phyloP scores from a whole-genome alignment of 1,140 invertebrate species.

The Adelges cooleyi region DNA sequence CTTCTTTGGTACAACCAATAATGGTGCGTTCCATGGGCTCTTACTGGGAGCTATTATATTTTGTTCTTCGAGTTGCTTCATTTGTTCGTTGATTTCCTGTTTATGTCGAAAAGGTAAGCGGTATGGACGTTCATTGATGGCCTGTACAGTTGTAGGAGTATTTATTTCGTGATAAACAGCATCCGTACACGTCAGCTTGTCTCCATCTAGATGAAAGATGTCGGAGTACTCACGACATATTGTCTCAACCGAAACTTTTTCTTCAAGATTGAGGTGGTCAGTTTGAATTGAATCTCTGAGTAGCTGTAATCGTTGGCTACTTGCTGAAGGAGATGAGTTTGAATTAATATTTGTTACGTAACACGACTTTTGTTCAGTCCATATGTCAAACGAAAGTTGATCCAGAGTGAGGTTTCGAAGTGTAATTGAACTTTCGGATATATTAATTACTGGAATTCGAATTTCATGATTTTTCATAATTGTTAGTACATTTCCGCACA shows the following conservation, averaged over 20 bases:
- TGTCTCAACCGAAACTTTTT: not conserved
- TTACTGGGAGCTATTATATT: slow-evolving; percentile 22
- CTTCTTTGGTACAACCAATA: slow-evolving; percentile 33
- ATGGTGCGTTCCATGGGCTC: slow-evolving; percentile 30
- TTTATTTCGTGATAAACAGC: slow-evolving; percentile 35
- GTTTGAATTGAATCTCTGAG: not conserved
- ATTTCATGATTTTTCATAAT: not conserved
- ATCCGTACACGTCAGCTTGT: slow-evolving; percentile 31
- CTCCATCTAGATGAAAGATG: slow-evolving; percentile 28
- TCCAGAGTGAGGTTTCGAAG: not conserved
- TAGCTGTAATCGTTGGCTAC: not conserved
- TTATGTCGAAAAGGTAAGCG: too few species aligned
- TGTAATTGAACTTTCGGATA: not conserved
- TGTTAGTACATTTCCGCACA: not conserved
- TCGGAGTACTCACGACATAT: slow-evolving; percentile 3
- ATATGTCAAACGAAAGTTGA: not conserved
- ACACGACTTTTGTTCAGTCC: not conserved
- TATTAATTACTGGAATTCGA: not conserved
- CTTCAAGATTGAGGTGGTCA: not conserved
- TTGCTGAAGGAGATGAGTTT: not conserved
- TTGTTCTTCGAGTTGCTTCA: slow-evolving; percentile 32
- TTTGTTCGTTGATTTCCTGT: slow-evolving; percentile 32
- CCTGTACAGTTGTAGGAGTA: not conserved
- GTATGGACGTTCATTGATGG: too few species aligned
- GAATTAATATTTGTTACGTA: not conserved